Conservation (phyloP, 1,140 invertebrate species). For the Cecropterus lyciades region DNA sequence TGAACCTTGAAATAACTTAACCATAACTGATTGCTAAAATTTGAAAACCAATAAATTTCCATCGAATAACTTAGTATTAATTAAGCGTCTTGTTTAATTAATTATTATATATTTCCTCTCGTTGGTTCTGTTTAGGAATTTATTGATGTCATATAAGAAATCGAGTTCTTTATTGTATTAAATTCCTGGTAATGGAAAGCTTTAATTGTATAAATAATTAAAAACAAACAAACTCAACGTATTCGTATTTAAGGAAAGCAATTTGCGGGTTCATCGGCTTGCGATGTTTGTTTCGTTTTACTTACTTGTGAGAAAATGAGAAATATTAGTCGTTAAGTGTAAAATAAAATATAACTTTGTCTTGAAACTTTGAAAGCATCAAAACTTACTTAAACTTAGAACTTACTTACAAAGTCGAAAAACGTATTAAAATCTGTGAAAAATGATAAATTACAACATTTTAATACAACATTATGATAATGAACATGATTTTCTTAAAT, state of each 20-base stretch:
- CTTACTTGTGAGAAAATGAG: not conserved
- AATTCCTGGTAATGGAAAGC: too few relatives aligned
- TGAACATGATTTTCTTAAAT: too few relatives aligned
- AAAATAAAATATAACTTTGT: too few relatives aligned
- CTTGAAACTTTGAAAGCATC: too few relatives aligned
- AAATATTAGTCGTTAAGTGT: too few relatives aligned
- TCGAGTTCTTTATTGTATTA: not conserved
- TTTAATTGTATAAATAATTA: conserved; percentile 4
- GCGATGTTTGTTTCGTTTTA: not conserved
- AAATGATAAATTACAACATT: too few relatives aligned
- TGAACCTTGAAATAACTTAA: not conserved
- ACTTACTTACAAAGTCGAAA: too few relatives aligned
- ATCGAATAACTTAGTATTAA: conserved; percentile 10
- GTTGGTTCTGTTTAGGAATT: not conserved
- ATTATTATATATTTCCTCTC: conserved; percentile 14
- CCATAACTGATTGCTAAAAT: not conserved
- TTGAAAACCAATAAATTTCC: conserved; percentile 8
- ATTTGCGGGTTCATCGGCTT: not conserved
- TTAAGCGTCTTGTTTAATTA: conserved; percentile 8
- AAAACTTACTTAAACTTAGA: too few relatives aligned
- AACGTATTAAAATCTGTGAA: too few relatives aligned
- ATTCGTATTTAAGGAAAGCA: conserved; percentile 1
- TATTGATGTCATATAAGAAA: not conserved
- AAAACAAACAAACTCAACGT: not conserved
- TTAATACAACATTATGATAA: too few relatives aligned